phyloP scores from a whole-genome alignment of 2,113 vertebrate genomes.

The Strix aluco region DNA sequence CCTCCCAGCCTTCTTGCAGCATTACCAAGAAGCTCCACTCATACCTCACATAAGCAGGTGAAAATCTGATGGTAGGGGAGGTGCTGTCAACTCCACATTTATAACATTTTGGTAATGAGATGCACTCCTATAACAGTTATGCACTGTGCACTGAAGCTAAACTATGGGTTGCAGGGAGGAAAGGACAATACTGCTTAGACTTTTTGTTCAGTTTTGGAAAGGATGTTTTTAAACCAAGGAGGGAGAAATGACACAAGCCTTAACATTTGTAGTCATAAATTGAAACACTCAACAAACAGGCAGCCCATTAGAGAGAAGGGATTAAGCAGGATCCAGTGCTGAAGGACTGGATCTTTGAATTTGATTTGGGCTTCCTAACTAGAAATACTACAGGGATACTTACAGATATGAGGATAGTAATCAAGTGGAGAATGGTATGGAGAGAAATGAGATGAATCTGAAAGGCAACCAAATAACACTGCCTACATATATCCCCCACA shows the following conservation, averaged over 20 bases:
- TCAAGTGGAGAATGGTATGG: neutral
- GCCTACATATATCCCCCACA: neutral
- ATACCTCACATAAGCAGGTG: neutral
- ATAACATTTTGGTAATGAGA: neutral
- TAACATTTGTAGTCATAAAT: neutral
- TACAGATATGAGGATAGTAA: neutral
- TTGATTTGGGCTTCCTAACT: neutral
- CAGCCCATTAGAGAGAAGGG: neutral
- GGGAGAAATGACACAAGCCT: neutral
- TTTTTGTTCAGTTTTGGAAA: neutral
- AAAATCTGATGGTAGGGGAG: neutral
- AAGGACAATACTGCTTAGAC: neutral
- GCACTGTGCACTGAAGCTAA: neutral
- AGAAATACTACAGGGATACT: neutral
- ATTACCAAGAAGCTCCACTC: neutral
- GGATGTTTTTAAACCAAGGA: neutral
- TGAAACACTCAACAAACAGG: neutral
- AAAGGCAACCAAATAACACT: neutral
- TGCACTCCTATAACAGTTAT: neutral
- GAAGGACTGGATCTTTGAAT: neutral
- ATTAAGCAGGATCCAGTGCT: neutral
- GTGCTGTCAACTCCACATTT: neutral
- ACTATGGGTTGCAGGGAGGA: neutral
- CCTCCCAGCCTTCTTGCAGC: neutral
- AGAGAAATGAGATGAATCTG: neutral